A percentile compares a stretch with the other conserved stretches of the same genome.
Evolutionary conservation across 1,140 invertebrate genomes (phyloP).

Genomic region (Hyles euphorbiae): DNA sequence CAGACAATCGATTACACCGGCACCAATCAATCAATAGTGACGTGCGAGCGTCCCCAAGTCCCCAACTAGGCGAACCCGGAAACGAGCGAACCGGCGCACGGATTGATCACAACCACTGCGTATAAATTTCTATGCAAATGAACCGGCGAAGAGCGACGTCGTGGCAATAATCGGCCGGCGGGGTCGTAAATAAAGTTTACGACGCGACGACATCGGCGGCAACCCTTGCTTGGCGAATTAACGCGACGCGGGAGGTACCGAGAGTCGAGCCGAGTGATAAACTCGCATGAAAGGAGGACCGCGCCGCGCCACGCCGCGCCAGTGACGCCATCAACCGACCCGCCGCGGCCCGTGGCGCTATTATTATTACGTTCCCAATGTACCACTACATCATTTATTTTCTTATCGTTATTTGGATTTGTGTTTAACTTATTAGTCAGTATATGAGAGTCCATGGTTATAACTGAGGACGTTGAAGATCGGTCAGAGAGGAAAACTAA

Average conservation of each 20-base stretch:
- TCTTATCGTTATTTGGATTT: no score
- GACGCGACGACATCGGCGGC: constrained; percentile 52
- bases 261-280: constrained; percentile 21
- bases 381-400: no score
- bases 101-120: constrained; percentile 37
- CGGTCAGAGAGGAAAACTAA: no score
- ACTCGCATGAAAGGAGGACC: constrained; percentile 5
- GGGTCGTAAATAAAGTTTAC: constrained; percentile 64
- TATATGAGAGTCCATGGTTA: no score
- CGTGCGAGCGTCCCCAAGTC: constrained; percentile 13
- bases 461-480: no score
- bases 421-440: no score
- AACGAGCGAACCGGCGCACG: constrained; percentile 34
- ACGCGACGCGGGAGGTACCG: constrained; percentile 48
- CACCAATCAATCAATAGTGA: no score
- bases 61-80: constrained; percentile 24
- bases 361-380: no score
- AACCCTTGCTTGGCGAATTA: constrained; percentile 53
- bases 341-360: no score
- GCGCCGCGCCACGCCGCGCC: neutral
- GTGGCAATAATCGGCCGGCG: constrained; percentile 51
- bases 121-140: constrained; percentile 71
- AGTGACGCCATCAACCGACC: no score
- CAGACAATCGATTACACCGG: no score
- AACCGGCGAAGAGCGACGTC: constrained; percentile 47